Evolutionary conservation across 2,113 vertebrate genomes (phyloP), one percentile per base, ranked within the genome.

Genomic region (Thermophis baileyi): DNA sequence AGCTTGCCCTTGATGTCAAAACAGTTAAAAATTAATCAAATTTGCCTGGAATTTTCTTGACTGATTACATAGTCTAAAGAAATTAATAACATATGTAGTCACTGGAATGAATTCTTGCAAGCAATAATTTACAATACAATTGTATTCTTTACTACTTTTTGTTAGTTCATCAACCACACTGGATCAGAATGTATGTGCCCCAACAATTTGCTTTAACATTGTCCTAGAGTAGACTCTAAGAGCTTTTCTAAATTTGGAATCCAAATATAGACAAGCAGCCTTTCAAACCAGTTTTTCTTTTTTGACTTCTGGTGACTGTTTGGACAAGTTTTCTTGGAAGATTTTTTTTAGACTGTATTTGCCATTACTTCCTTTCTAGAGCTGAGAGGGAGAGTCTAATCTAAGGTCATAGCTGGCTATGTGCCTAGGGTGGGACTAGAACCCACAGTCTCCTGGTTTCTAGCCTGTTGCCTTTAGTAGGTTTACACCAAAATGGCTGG

Each of bases 261-360:
- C 95, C 94, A 96, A 95, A 92, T 1, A 74, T 35, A 95, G 88
- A 89, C 49, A 94, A 89, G 93, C 14, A 3, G 93, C 30, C 92
- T 63, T 89, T 54, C 89, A 93, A 90, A 25, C 7, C 6, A 25
- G 55, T 57, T 57, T 57, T 57, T 25, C 53, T 55, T 69, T 69
- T 69, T 63, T 63, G 6, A 57, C 24, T 57, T 2, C 7, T 57
- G 55, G 55, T 14, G 60, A 63, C 27, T 30, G 11, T 27, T 63
- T 30, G 60, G 60, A 60, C 10, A 63, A 30, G 60, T 63, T 63
- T 69, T 69, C 60, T 69, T 69, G 30, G 60, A 69, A 69, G 60
- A 12, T n/a, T n/a, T 69, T 63, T 60, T 69, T 69, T 5, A 69
- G 30, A n/a, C n/a, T 14, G 12, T 30, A 14, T 69, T 69, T 69